phyloP scores from a whole-genome alignment of 2,797 vertebrate species.

The Lacerta viridis region DNA sequence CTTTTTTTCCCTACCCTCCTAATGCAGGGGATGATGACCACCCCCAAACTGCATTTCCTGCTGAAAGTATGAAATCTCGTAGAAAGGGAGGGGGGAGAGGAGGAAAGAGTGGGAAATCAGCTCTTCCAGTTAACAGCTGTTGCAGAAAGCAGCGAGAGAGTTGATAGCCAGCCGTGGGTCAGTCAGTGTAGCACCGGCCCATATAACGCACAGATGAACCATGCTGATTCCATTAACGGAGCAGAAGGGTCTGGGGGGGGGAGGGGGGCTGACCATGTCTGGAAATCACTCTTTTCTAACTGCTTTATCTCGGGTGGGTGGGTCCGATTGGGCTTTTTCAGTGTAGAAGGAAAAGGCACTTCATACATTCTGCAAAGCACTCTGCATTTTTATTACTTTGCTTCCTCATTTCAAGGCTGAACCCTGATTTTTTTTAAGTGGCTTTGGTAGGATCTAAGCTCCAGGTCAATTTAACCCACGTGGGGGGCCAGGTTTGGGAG shows the following conservation, averaged over 20 bases:
- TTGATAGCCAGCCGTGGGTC: too few species aligned
- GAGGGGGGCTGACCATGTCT: background rate
- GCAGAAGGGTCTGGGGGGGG: background rate
- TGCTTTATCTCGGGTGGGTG: background rate
- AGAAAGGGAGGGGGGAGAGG: background rate
- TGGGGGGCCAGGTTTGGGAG: background rate
- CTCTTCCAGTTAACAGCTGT: too few species aligned
- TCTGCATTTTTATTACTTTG: background rate
- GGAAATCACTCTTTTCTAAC: background rate
- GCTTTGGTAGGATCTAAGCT: background rate
- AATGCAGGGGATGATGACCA: slow-evolving; percentile 4
- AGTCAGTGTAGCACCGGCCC: background rate
- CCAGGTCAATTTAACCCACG: background rate
- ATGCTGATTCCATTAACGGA: background rate
- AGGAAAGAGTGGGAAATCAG: too few species aligned
- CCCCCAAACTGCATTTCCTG: slow-evolving; percentile 37
- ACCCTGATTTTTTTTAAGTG: background rate
- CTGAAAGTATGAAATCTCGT: background rate
- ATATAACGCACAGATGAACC: background rate
- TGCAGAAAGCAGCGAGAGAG: background rate
- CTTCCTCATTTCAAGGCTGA: background rate
- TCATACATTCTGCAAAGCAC: background rate
- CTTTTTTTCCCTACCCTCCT: slow-evolving; percentile 13
- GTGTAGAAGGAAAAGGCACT: background rate
- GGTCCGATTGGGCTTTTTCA: background rate